phyloP scores from a whole-genome alignment of 2,113 vertebrate genomes.

The Peromyscus leucopus region DNA sequence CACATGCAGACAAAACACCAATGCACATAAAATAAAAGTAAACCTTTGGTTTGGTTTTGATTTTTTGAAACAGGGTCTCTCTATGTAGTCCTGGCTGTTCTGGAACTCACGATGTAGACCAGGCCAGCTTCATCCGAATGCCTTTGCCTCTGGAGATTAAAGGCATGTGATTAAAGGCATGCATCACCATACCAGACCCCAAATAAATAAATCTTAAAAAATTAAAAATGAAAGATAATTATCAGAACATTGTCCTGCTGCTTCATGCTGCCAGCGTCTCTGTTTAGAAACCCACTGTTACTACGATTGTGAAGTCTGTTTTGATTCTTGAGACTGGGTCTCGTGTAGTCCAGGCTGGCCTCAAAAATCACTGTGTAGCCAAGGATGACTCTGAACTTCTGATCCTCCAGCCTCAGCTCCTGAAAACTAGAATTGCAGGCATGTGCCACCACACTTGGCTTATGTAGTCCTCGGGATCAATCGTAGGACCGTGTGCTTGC shows the following conservation, averaged over 20 bases:
- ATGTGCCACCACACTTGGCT: background rate
- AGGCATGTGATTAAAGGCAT: too few relatives aligned
- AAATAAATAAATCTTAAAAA: background rate
- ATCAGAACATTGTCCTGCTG: background rate
- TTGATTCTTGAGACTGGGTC: background rate
- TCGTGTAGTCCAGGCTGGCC: background rate
- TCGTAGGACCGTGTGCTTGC: background rate
- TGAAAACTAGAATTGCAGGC: background rate
- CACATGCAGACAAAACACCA: background rate
- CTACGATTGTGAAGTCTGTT: background rate
- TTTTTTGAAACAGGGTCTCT: background rate
- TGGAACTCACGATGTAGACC: background rate
- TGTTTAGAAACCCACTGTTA: background rate
- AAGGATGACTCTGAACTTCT: background rate
- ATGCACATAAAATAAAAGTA: background rate
- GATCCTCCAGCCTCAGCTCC: background rate
- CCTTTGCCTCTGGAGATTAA: background rate
- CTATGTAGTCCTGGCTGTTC: background rate
- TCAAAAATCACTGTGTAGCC: background rate
- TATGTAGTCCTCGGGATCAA: background rate
- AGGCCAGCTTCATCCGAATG: background rate
- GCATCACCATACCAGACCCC: background rate
- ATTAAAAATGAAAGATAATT: background rate
- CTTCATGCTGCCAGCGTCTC: too few relatives aligned
- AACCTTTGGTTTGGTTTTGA: background rate